A percentile compares a stretch with the other conserved stretches of the same genome.
Evolutionary conservation across 2,113 vertebrate genomes (phyloP).

Genomic region (Podiceps cristatus): DNA sequence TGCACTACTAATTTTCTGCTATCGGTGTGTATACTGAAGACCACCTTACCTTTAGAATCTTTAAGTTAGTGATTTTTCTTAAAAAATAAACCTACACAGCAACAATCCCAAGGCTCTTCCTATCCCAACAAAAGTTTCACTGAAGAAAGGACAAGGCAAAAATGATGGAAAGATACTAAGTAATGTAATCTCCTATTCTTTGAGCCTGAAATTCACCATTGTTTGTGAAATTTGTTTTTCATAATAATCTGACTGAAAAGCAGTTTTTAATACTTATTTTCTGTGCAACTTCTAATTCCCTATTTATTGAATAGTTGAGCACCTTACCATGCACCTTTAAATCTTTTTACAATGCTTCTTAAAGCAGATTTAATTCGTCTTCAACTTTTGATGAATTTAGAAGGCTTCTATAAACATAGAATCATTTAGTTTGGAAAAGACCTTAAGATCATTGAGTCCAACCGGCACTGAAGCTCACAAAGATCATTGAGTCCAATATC

Average conservation of each 20-base stretch:
- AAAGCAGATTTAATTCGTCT: background rate
- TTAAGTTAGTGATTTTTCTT: background rate
- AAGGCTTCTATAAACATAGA: background rate
- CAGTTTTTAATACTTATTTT: constrained; percentile 39
- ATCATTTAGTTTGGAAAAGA: background rate
- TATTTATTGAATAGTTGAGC: background rate
- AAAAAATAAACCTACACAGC: background rate
- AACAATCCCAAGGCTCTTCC: background rate
- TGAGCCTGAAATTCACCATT: constrained; percentile 1
- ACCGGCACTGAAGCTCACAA: background rate
- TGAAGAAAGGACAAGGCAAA: background rate
- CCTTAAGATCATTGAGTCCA: background rate
- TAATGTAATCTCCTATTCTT: background rate
- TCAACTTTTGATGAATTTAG: constrained; percentile 1
- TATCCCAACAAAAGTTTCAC: background rate
- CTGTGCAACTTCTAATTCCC: background rate
- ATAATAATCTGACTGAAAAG: constrained; percentile 15
- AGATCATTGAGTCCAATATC: background rate
- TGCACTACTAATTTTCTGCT: background rate
- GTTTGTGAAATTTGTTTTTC: constrained; percentile 40
- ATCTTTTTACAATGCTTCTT: background rate
- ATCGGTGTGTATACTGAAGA: background rate
- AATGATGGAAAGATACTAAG: background rate
- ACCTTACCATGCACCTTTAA: background rate
- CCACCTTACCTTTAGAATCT: background rate